Percentiles rank a stretch among this genome's conserved stretches.
Evolutionary conservation across 1,140 invertebrate species (phyloP).

Genomic region (Watersipora subatra): DNA sequence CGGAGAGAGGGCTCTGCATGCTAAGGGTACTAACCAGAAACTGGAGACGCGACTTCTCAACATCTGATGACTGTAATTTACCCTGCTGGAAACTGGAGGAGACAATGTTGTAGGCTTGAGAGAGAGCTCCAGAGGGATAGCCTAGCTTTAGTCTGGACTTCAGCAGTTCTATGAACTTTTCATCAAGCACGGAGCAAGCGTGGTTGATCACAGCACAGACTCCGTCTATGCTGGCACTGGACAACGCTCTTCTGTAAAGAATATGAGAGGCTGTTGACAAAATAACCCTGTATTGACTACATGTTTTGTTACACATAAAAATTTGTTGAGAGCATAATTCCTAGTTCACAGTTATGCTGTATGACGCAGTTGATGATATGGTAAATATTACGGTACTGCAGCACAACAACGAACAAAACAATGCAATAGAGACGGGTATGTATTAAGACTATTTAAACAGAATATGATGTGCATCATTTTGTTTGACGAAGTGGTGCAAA

Average conservation of each 20-base stretch:
- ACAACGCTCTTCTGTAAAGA: conserved; percentile 62
- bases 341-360: too few relatives aligned
- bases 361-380: too few relatives aligned
- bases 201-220: conserved; percentile 94
- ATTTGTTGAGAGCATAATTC: too few relatives aligned
- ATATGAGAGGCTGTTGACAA: too few relatives aligned
- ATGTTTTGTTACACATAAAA: too few relatives aligned
- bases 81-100: conserved; percentile 69
- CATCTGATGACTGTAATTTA: conserved; percentile 62
- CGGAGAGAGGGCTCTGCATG: neutral
- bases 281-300: too few relatives aligned
- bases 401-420: too few relatives aligned
- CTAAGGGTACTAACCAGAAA: conserved; percentile 55
- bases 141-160: conserved; percentile 61
- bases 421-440: too few relatives aligned
- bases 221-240: conserved; percentile 81
- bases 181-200: conserved; percentile 71
- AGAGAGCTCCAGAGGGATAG: conserved; percentile 48
- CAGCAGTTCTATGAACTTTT: conserved; percentile 64
- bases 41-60: conserved; percentile 51
- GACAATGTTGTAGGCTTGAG: conserved; percentile 52
- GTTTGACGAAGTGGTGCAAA: too few relatives aligned
- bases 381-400: too few relatives aligned
- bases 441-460: too few relatives aligned
- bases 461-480: too few relatives aligned